Conservation (phyloP, 2,113 vertebrate species). For the Rhipidura dahli region DNA sequence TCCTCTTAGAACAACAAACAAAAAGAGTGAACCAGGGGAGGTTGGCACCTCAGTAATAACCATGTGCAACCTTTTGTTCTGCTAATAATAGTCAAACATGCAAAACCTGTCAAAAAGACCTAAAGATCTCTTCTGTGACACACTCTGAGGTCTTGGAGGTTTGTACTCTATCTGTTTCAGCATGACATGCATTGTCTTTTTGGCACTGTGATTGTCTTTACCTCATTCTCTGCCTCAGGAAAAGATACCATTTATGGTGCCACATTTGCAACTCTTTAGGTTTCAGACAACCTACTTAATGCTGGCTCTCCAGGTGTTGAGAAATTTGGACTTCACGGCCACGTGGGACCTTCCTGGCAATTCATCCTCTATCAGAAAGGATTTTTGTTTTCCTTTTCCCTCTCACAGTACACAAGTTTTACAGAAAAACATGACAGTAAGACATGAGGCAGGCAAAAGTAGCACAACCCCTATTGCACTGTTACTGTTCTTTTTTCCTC, state of each 20-base stretch:
- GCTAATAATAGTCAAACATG: slow-evolving; percentile 52
- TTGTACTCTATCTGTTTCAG: slow-evolving; percentile 60
- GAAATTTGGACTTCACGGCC: slow-evolving; percentile 39
- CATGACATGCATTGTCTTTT: slow-evolving; percentile 52
- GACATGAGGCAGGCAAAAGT: slow-evolving; percentile 4
- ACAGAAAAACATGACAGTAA: not conserved
- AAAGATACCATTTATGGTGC: slow-evolving; percentile 50
- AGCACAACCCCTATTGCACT: not conserved
- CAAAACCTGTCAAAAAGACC: slow-evolving; percentile 59
- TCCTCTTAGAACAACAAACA: not conserved
- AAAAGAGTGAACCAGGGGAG: not conserved
- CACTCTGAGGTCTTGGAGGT: slow-evolving; percentile 17
- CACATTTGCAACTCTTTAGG: slow-evolving; percentile 39
- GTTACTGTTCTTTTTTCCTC: not conserved
- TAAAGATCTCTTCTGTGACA: slow-evolving; percentile 46
- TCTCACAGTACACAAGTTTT: not conserved
- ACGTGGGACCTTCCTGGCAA: not conserved
- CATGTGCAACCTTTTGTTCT: not conserved
- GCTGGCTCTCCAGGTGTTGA: not conserved
- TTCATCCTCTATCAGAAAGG: not conserved
- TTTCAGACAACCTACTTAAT: slow-evolving; percentile 58
- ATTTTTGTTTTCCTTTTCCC: not conserved
- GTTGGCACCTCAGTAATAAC: slow-evolving; percentile 32
- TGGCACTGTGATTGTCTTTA: slow-evolving; percentile 44
- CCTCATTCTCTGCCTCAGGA: slow-evolving; percentile 48